phyloP scores from a whole-genome alignment of 2,888 invertebrate genomes.

The Caenorhabditis japonica region DNA sequence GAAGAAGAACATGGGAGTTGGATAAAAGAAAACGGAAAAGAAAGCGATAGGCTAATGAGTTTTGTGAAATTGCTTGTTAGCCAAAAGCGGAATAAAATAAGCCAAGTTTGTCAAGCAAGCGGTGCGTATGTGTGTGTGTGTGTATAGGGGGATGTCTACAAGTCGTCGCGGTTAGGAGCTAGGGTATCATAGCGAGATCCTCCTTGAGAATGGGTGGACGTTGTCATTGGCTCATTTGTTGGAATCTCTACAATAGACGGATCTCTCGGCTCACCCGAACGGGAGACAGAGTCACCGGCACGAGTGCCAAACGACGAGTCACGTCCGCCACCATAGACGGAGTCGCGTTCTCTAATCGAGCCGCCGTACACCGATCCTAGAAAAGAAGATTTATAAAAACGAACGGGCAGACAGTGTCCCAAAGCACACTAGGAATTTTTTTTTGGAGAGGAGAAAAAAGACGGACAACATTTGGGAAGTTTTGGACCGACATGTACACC shows the following conservation, averaged over 20 bases:
- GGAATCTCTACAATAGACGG: conserved; percentile 62
- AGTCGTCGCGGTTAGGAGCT: conserved; percentile 59
- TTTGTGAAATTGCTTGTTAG: conserved; percentile 47
- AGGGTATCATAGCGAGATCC: conserved; percentile 60
- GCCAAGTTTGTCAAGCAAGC: conserved; percentile 12
- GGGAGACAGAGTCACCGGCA: conserved; percentile 46
- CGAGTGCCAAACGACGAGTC: conserved; percentile 51
- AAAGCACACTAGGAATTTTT: conserved; percentile 32
- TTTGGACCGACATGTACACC: conserved; percentile 28
- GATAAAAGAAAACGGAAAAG: conserved; percentile 3
- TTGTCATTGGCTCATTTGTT: conserved; percentile 53
- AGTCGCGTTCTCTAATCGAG: conserved; percentile 59
- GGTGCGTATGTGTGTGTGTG: conserved; percentile 1
- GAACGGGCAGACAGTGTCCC: conserved; percentile 11
- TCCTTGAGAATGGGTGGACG: conserved; percentile 53
- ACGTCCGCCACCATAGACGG: conserved; percentile 58
- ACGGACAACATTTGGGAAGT: conserved; percentile 22
- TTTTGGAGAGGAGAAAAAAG: conserved; percentile 26
- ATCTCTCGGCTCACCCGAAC: conserved; percentile 45
- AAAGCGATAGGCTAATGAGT: conserved; percentile 10
- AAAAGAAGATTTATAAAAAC: conserved; percentile 27
- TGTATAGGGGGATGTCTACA: conserved; percentile 37
- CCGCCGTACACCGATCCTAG: conserved; percentile 64
- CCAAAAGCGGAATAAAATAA: conserved; percentile 34
- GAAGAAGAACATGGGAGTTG: conserved; percentile 7